phyloP scores from a whole-genome alignment of 2,888 invertebrate genomes.

The Gryllus longicercus region DNA sequence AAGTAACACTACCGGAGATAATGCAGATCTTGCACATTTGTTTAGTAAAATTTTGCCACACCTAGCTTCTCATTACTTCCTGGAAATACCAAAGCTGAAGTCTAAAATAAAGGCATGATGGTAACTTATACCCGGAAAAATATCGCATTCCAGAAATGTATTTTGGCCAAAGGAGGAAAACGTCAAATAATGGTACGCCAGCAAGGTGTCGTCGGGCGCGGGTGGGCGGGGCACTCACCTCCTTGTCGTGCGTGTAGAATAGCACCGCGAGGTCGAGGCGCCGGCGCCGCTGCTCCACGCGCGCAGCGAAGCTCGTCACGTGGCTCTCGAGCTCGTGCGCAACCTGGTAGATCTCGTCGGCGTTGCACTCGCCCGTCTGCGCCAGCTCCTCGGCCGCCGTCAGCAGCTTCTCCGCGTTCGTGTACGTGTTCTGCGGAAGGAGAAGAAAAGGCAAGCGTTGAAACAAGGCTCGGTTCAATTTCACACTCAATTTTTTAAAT shows the following conservation, averaged over 20 bases:
- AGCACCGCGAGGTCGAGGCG: conserved; percentile 89
- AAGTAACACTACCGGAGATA: too few species aligned
- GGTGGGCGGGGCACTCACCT: conserved; percentile 53
- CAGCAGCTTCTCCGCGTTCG: conserved; percentile 94
- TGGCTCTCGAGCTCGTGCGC: conserved; percentile 91
- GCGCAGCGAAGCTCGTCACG: conserved; percentile 88
- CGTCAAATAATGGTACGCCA: neutral
- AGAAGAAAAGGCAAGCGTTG: neutral
- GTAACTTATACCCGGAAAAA: too few species aligned
- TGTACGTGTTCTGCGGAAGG: conserved; percentile 84
- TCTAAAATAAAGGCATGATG: too few species aligned
- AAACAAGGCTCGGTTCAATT: too few species aligned
- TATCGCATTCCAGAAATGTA: too few species aligned
- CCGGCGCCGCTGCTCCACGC: conserved; percentile 85
- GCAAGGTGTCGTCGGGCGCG: neutral
- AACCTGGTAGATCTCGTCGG: conserved; percentile 92
- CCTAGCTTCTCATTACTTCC: too few species aligned
- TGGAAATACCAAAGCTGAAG: too few species aligned
- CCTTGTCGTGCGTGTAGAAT: conserved; percentile 94
- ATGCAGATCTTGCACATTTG: too few species aligned
- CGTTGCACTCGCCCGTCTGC: conserved; percentile 92
- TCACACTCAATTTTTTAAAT: too few species aligned
- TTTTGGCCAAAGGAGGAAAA: too few species aligned
- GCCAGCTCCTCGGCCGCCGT: conserved; percentile 95
- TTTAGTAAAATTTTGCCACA: too few species aligned